Base-by-base conservation (phyloP, 2,888 invertebrate genomes). In the Amiota mariae region DNA sequence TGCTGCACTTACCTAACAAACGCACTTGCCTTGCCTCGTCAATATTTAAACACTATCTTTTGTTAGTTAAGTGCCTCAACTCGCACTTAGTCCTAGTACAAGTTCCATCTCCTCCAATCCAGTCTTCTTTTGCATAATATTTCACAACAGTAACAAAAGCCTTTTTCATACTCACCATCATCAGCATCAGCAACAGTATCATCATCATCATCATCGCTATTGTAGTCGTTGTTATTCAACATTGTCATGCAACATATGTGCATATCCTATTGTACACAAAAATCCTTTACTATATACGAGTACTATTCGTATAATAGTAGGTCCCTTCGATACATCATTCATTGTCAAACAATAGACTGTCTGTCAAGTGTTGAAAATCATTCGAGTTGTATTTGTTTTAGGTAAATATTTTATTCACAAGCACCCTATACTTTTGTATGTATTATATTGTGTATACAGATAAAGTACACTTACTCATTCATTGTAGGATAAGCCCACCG, bases 341-440 rank as follows among this genome's bases (percentile, higher is more conserved):
- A 48, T 49, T 49, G 47, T n/a, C 48, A 66, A 11, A 18, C 20
- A 10, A 47, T 66, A 15, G 47, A 15, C 13, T 63, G 15, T 48
- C 66, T 49, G 15, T 48, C 66, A 66, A 66, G 66, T 47, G 48
- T 48, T 48, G 10, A 15, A 48, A 66, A 66, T 66, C 66, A 66
- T 20, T 48, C 18, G 48, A 66, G 15, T 66, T 66, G 46, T 66
- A 66, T 66, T 47, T 66, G 66, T 66, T 66, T 66, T 47, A 48
- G 47, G 66, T 66, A 66, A 66, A 66, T 66, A 66, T 66, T 66
- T 66, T 66, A 59, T 59, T 18, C 18, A 57, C 57, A 57, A 57
- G 20, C 36, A 36, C 36, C 36, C 36, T 6, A 36, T 36, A 36
- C 36, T 36, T 6, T 6, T 6, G 6, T 36, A n/a, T n/a, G n/a